Conservation (phyloP, 2,797 vertebrate genomes). For the Neosalanx taihuensis region DNA sequence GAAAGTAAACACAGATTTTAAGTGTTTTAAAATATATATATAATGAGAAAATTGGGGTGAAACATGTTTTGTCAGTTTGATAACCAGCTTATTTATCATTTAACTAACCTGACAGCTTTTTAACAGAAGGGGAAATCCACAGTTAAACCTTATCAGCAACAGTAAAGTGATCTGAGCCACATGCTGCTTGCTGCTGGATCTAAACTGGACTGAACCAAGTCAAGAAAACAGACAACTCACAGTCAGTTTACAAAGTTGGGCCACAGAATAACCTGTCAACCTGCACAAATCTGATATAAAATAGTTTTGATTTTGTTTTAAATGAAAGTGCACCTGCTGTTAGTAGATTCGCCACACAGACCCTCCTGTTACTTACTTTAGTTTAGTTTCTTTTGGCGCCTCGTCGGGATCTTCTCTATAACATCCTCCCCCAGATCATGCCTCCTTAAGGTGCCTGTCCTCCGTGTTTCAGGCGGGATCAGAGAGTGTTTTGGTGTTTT, state of each 20-base stretch:
- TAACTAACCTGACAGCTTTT: too few species aligned
- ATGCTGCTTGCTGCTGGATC: too few species aligned
- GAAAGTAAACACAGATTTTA: background rate
- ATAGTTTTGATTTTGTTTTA: background rate
- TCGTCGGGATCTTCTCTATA: constrained; percentile 32
- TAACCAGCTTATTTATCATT: background rate
- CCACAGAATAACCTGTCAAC: background rate
- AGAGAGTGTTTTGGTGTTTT: constrained; percentile 3
- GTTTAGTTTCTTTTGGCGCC: constrained; percentile 36
- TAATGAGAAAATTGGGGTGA: background rate
- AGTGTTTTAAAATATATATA: background rate
- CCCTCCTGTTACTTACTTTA: constrained; percentile 56
- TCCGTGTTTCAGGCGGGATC: constrained; percentile 25
- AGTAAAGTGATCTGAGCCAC: too few species aligned
- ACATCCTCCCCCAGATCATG: constrained; percentile 17
- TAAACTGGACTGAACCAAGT: too few species aligned
- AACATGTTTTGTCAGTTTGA: background rate
- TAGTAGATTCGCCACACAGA: constrained; percentile 1
- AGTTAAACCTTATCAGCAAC: too few species aligned
- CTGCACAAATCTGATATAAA: too few species aligned
- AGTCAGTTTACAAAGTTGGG: too few species aligned
- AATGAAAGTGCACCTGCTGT: constrained; percentile 10
- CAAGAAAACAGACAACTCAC: background rate
- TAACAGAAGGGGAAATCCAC: too few species aligned
- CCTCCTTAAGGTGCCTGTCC: constrained; percentile 30